Percentiles rank a stretch among this genome's conserved stretches.
These are phyloP conservation scores for Eristalis pertinax DNA, from an alignment of 2,888 invertebrate genomes.

Conservation along the genomic window DNA sequence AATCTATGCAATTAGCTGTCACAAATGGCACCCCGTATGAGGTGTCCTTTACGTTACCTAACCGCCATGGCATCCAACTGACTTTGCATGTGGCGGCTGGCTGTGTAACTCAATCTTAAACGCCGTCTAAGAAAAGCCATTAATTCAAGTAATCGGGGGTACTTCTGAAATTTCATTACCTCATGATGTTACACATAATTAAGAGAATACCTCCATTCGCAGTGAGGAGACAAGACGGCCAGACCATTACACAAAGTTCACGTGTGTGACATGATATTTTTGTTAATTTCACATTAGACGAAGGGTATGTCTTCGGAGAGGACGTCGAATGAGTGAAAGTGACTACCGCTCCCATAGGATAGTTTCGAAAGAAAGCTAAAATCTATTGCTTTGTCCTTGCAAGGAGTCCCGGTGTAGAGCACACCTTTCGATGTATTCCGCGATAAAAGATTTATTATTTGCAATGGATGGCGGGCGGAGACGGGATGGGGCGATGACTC, in stretches of 20 bases:
- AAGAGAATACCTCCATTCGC: slow-evolving; percentile 1
- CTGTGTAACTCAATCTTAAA: slow-evolving; percentile 58
- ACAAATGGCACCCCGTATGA: slow-evolving; percentile 49
- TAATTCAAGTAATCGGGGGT: not conserved
- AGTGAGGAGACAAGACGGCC: not conserved
- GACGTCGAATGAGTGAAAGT: slow-evolving; percentile 25
- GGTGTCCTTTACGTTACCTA: slow-evolving; percentile 4
- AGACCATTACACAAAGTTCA: slow-evolving; percentile 30
- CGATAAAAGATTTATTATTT: slow-evolving; percentile 68
- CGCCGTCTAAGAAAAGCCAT: not conserved
- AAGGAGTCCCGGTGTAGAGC: not conserved
- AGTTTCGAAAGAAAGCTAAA: slow-evolving; percentile 34
- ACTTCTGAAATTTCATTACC: slow-evolving; percentile 49
- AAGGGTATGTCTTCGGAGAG: slow-evolving; percentile 17
- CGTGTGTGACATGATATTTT: slow-evolving; percentile 63
- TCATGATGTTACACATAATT: slow-evolving; percentile 45
- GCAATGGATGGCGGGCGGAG: not conserved
- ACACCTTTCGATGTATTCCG: slow-evolving; percentile 61
- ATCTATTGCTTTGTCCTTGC: slow-evolving; percentile 52
- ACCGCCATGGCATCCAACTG: slow-evolving; percentile 12
- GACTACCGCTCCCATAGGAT: not conserved
- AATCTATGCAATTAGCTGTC: slow-evolving; percentile 43
- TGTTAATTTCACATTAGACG: slow-evolving; percentile 74
- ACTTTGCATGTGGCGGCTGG: slow-evolving; percentile 2
- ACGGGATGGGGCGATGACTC: not conserved